These are phyloP conservation scores for Cyrtonyx montezumae DNA, from an alignment of 2,113 vertebrate species.

Conservation along the genomic window DNA sequence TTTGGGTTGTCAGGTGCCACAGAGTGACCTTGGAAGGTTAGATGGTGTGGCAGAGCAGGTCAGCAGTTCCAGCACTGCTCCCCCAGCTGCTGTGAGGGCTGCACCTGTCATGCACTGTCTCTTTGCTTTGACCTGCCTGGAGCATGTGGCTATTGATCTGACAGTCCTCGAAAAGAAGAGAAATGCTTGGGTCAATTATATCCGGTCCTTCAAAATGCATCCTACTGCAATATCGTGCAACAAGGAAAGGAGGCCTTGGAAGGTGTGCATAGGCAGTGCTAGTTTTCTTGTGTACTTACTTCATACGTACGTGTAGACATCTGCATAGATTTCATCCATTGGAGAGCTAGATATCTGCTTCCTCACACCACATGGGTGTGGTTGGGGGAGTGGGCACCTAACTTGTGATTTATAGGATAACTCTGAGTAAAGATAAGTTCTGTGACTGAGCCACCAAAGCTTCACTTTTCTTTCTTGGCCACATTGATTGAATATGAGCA, in stretches of 20 bases:
- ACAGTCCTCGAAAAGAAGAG: neutral
- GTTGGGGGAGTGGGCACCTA: neutral
- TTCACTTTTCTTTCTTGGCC: neutral
- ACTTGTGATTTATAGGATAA: neutral
- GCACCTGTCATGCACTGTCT: constrained; percentile 56
- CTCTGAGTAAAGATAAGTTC: neutral
- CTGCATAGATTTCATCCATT: neutral
- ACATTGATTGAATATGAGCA: neutral
- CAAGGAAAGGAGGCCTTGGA: neutral
- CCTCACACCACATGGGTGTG: neutral
- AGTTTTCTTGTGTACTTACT: accelerated
- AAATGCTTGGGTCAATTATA: neutral
- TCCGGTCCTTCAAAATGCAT: neutral
- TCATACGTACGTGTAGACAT: accelerated
- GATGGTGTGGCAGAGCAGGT: constrained; percentile 1
- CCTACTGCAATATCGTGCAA: neutral
- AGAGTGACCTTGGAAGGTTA: constrained; percentile 50
- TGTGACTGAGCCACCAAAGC: neutral
- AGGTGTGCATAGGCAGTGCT: neutral
- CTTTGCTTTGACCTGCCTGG: constrained; percentile 21
- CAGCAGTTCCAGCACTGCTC: neutral
- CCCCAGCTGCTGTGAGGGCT: neutral
- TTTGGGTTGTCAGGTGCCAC: neutral
- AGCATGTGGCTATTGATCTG: neutral
- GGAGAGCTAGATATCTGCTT: accelerated